phyloP scores from a whole-genome alignment of 2,888 invertebrate genomes.

The Dicranocentrus wangi region DNA sequence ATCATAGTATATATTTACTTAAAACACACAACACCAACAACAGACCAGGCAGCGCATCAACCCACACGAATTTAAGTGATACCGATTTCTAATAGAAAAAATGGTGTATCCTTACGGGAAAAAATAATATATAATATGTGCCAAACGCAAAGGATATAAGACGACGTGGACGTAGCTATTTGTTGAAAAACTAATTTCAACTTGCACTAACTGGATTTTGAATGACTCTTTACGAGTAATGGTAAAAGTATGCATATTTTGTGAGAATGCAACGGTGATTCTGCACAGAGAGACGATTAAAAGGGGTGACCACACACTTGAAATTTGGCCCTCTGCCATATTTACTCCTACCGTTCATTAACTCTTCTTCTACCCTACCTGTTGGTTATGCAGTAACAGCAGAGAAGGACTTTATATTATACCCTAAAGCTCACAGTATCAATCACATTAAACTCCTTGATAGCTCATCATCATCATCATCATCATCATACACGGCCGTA shows the following conservation, averaged over 20 bases:
- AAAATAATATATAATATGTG: not conserved
- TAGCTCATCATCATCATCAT: too few species aligned
- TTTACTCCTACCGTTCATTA: slow-evolving; percentile 46
- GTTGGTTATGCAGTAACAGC: slow-evolving; percentile 1
- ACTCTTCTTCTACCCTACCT: slow-evolving; percentile 40
- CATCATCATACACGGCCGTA: too few species aligned
- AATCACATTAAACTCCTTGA: slow-evolving; percentile 5
- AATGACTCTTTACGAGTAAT: slow-evolving; percentile 11
- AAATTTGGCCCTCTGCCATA: slow-evolving; percentile 38
- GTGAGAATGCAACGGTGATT: slow-evolving; percentile 43
- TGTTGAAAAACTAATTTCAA: slow-evolving; percentile 38
- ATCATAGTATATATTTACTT: too few species aligned
- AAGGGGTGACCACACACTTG: slow-evolving; percentile 51
- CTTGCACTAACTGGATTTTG: slow-evolving; percentile 42
- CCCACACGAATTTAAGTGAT: slow-evolving; percentile 5
- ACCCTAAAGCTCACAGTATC: not conserved
- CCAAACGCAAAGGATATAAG: not conserved
- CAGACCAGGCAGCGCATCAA: too few species aligned
- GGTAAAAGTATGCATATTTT: slow-evolving; percentile 30
- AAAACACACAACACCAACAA: too few species aligned
- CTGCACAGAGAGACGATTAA: slow-evolving; percentile 33
- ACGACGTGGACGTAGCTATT: not conserved
- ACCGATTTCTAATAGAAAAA: slow-evolving; percentile 7
- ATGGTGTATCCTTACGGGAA: slow-evolving; percentile 1
- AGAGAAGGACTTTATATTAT: not conserved